These are phyloP conservation scores for Drosophila acutilabella DNA, from an alignment of 2,888 invertebrate genomes.

Conservation along the genomic window DNA sequence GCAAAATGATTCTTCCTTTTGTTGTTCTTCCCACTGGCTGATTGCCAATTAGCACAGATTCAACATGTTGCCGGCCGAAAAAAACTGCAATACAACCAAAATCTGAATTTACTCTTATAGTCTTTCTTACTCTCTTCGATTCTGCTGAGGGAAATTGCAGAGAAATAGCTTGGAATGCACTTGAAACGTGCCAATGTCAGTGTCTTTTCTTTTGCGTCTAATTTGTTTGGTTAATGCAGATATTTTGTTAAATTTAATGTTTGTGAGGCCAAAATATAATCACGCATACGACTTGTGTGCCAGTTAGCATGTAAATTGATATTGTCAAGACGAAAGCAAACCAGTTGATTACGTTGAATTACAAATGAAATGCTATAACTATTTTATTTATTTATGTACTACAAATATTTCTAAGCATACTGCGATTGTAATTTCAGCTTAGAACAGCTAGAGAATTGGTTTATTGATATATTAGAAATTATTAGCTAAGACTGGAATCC, in stretches of 20 bases:
- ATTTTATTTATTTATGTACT: background rate
- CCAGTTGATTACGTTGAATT: background rate
- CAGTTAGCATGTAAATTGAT: background rate
- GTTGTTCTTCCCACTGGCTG: conserved; percentile 43
- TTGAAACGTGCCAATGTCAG: conserved; percentile 47
- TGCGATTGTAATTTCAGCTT: background rate
- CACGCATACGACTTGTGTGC: conserved; percentile 49
- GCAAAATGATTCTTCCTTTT: conserved; percentile 20
- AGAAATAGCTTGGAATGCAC: background rate
- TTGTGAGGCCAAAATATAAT: conserved; percentile 42
- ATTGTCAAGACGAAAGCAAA: background rate
- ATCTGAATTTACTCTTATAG: conserved; percentile 36
- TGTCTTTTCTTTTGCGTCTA: conserved; percentile 22
- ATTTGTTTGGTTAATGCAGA: conserved; percentile 11
- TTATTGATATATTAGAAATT: background rate
- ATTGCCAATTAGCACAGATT: conserved; percentile 56
- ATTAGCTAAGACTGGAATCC: background rate
- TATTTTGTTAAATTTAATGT: conserved; percentile 16
- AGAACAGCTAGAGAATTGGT: background rate
- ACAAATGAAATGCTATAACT: background rate
- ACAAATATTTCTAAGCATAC: background rate
- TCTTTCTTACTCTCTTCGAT: background rate
- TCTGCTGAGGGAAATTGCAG: background rate
- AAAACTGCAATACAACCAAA: conserved; percentile 52
- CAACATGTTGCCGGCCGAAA: conserved; percentile 58